Evolutionary conservation across 2,888 invertebrate species (phyloP).

Genomic region (Caenorhabditis afra): DNA sequence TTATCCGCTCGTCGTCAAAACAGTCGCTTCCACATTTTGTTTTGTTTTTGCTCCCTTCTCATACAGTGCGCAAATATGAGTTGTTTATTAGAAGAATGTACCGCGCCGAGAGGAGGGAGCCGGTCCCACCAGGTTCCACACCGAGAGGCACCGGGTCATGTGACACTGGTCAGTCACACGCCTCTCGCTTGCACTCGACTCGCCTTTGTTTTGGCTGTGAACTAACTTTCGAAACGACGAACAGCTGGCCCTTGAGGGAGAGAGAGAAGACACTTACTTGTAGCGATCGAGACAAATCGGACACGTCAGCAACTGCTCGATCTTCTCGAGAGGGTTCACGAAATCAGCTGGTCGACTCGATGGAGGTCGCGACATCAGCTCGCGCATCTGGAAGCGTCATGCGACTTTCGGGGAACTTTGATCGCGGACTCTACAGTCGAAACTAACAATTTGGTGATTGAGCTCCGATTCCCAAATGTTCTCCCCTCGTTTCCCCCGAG

Average conservation of each 20-base stretch:
- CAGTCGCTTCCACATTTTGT: conserved; percentile 10
- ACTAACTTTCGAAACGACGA: conserved; percentile 31
- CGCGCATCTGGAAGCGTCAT: conserved; percentile 65
- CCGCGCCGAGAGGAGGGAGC: conserved; percentile 4
- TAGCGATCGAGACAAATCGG: conserved; percentile 98
- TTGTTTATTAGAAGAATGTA: conserved; percentile 19
- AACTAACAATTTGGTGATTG: too few relatives aligned
- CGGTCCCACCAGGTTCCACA: conserved; percentile 6
- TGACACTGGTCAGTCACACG: conserved; percentile 54
- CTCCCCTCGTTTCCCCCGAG: too few relatives aligned
- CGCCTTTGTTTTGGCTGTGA: conserved; percentile 11
- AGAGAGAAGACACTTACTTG: conserved; percentile 68
- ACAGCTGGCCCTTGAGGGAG: conserved; percentile 39
- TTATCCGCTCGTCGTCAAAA: neutral
- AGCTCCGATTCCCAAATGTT: too few relatives aligned
- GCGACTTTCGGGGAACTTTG: neutral
- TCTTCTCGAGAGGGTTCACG: conserved; percentile 80
- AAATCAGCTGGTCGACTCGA: conserved; percentile 72
- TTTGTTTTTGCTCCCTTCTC: conserved; percentile 1
- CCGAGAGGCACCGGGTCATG: conserved; percentile 46
- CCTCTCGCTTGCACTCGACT: conserved; percentile 21
- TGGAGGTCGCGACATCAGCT: conserved; percentile 69
- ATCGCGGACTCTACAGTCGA: too few relatives aligned
- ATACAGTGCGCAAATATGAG: conserved; percentile 23
- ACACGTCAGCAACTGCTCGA: conserved; percentile 95